phyloP scores from a whole-genome alignment of 2,888 invertebrate species.

The Zele albiditarsus region DNA sequence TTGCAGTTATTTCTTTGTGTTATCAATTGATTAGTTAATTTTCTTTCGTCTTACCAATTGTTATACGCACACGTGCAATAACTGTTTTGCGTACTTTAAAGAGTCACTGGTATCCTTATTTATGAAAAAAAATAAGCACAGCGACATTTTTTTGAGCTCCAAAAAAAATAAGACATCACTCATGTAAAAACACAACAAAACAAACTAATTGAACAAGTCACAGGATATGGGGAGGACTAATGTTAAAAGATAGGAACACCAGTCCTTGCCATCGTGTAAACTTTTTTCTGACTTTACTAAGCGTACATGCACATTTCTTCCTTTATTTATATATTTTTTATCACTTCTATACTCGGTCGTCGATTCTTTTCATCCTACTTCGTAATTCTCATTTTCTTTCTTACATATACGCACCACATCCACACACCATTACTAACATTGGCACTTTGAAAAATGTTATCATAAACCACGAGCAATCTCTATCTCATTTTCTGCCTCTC shows the following conservation, averaged over 20 bases:
- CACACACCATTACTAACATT: constrained; percentile 52
- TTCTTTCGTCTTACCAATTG: too few species aligned
- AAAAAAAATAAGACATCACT: constrained; percentile 7
- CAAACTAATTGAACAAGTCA: neutral
- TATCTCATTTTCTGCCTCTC: constrained; percentile 34
- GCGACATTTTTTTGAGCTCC: neutral
- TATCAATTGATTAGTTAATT: neutral
- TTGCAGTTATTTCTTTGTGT: constrained; percentile 15
- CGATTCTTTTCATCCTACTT: neutral
- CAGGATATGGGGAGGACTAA: neutral
- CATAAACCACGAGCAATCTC: neutral
- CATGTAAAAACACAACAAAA: neutral
- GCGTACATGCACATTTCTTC: constrained; percentile 1
- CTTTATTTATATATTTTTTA: constrained; percentile 7
- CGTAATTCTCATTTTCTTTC: neutral
- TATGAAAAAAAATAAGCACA: constrained; percentile 21
- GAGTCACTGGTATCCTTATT: neutral
- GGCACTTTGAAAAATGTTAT: constrained; percentile 58
- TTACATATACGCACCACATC: constrained; percentile 19
- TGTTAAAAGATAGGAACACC: neutral
- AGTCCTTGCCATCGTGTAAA: neutral
- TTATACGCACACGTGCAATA: neutral
- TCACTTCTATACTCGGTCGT: neutral
- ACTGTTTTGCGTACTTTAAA: constrained; percentile 2
- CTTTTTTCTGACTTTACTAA: neutral